These are phyloP conservation scores for Leuciscus idus DNA, from an alignment of 2,113 vertebrate species.

Conservation along the genomic window DNA sequence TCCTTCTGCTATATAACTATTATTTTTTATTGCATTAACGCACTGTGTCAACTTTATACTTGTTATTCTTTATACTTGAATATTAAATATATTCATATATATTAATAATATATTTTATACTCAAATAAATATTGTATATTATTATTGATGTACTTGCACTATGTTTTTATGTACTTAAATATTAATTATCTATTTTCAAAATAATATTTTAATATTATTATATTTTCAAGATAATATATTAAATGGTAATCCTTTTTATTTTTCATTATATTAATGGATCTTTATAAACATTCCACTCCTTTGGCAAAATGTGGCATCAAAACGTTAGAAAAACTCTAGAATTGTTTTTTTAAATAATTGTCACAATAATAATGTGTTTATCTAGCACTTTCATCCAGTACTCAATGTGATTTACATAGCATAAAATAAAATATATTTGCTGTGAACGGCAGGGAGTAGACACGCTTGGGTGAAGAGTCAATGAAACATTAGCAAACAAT, in stretches of 20 bases:
- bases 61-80: no score
- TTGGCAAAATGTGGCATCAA: not conserved
- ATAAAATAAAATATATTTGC: not conserved
- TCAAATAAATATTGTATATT: not conserved
- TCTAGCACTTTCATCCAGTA: not conserved
- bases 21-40: no score
- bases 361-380: not conserved
- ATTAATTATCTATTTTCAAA: not conserved
- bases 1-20: no score
- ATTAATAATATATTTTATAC: not conserved
- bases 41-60: no score
- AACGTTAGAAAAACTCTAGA: not conserved
- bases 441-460: not conserved
- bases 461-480: not conserved
- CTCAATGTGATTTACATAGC: not conserved
- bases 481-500: not conserved
- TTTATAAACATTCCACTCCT: not conserved
- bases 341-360: not conserved
- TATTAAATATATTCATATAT: not conserved
- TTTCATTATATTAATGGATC: not conserved
- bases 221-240: not conserved
- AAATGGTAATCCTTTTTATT: not conserved
- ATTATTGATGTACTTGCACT: not conserved
- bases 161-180: no score
- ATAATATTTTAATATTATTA: not conserved